Evolutionary conservation across 2,888 invertebrate species (phyloP), one percentile per base, ranked within the genome.

Genomic region (Tenthredo notha): DNA sequence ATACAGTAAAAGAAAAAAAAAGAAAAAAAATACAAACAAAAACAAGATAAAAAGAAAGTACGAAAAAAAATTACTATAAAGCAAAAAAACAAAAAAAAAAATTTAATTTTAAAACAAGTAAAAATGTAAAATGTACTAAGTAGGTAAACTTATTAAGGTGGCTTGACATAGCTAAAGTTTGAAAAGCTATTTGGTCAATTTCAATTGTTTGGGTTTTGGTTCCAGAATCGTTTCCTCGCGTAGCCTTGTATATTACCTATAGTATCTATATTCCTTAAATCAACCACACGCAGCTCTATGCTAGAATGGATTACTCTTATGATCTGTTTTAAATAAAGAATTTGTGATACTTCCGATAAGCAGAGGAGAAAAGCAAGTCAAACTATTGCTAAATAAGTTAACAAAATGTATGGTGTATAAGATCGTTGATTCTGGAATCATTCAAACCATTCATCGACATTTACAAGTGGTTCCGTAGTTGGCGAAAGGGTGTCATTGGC

Each of bases 131-230:
- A 67, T 70, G 65, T 83, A 67, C 43, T 47, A 83, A 47, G 50
- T 47, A 83, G 83, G 83, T 83, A 77, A 70, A 75, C 80, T 83
- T 61, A 84, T 86, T 84, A 83, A 85, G 86, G 85, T 78, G 84
- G 86, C 85, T 87, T 83, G 77, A 84, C 84, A 84, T 82, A 82
- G 78, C 75, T 74, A 77, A 84, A 67, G 33, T 54, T 54, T 43
- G 58, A 70, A 37, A 21, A 84, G 74, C 37, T 67, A 29, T 50
- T 50, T 67, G 83, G 47, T 70, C 67, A 47, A 58, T 80, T 61
- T n/a, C 61, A 15, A 83, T 67, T 65, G 47, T 67, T 70, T 50
- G 18, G 67, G 67, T 70, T 83, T 47, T 70, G 54, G 25, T 67
- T 67, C 83, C 83, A 80, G 83, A 83, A 83, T 83, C 40, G 58